Evolutionary conservation across 2,888 invertebrate species (phyloP).

Genomic region (Abrostola tripartita): DNA sequence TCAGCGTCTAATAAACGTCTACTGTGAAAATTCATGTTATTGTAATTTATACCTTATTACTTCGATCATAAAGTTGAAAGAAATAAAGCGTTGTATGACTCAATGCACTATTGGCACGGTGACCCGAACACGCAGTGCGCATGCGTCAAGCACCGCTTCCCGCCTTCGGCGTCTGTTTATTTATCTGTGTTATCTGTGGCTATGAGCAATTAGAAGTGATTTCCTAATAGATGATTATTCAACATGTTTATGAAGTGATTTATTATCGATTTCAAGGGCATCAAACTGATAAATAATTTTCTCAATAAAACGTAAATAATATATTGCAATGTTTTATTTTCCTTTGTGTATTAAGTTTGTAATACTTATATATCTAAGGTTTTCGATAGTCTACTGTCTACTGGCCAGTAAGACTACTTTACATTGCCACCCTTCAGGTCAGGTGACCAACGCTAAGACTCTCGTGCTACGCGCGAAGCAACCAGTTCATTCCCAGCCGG

Average conservation of each 20-base stretch:
- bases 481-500: too few species aligned
- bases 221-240: conserved; percentile 42
- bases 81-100: neutral
- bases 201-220: conserved; percentile 33
- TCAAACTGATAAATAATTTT: conserved; percentile 15
- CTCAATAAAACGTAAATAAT: neutral
- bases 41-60: conserved; percentile 5
- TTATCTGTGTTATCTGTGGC: conserved; percentile 47
- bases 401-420: too few species aligned
- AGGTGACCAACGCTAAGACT: too few species aligned
- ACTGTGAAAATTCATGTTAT: conserved; percentile 21
- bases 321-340: conserved; percentile 2
- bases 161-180: conserved; percentile 33
- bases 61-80: conserved; percentile 6
- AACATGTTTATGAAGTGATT: conserved; percentile 30
- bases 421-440: too few species aligned
- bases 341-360: neutral
- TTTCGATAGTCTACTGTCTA: too few species aligned
- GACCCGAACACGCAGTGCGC: conserved; percentile 57
- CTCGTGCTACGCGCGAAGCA: too few species aligned
- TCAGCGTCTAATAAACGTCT: conserved; percentile 65
- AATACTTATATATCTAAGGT: neutral
- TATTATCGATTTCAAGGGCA: conserved; percentile 27
- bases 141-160: conserved; percentile 49
- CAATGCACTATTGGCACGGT: conserved; percentile 51